Percentiles rank a stretch among this genome's conserved stretches.
Evolutionary conservation across 2,888 invertebrate species (phyloP).

Genomic region (Ptychoptera contaminata): DNA sequence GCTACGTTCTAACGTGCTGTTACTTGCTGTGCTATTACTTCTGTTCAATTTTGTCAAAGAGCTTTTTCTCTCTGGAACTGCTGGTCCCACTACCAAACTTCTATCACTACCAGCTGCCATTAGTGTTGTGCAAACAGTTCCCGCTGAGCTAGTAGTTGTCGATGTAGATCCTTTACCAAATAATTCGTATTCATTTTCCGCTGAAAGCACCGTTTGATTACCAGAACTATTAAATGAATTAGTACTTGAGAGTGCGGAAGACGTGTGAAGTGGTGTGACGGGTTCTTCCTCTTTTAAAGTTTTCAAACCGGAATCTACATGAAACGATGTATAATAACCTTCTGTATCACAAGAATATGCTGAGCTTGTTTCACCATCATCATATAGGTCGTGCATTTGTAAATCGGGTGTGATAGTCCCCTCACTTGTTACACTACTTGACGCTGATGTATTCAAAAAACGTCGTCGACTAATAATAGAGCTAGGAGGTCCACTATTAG

Average conservation of each 20-base stretch:
- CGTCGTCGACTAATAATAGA: slow-evolving; percentile 51
- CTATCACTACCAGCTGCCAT: slow-evolving; percentile 50
- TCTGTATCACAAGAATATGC: slow-evolving; percentile 94
- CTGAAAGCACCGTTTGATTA: slow-evolving; percentile 51
- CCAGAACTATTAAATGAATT: slow-evolving; percentile 53
- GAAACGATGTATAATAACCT: slow-evolving; percentile 95
- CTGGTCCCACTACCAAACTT: slow-evolving; percentile 42
- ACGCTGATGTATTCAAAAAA: slow-evolving; percentile 58
- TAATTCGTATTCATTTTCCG: slow-evolving; percentile 79
- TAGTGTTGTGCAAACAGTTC: slow-evolving; percentile 74
- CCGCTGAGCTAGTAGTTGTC: slow-evolving; percentile 79
- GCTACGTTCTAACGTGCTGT: slow-evolving; percentile 40
- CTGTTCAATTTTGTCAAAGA: slow-evolving; percentile 46
- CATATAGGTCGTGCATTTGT: slow-evolving; percentile 55
- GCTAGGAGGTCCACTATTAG: slow-evolving; percentile 42
- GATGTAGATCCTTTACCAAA: slow-evolving; percentile 86
- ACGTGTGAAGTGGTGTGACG: slow-evolving; percentile 55
- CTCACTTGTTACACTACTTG: slow-evolving; percentile 71
- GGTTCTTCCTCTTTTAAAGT: slow-evolving; percentile 66
- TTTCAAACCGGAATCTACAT: slow-evolving; percentile 86
- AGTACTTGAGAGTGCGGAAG: slow-evolving; percentile 43
- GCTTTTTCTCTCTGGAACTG: slow-evolving; percentile 70
- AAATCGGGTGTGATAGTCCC: slow-evolving; percentile 73
- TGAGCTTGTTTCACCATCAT: slow-evolving; percentile 70
- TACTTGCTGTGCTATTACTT: slow-evolving; percentile 35